Conservation (phyloP, 2,797 vertebrate genomes). For the Clarias platycephalus region DNA sequence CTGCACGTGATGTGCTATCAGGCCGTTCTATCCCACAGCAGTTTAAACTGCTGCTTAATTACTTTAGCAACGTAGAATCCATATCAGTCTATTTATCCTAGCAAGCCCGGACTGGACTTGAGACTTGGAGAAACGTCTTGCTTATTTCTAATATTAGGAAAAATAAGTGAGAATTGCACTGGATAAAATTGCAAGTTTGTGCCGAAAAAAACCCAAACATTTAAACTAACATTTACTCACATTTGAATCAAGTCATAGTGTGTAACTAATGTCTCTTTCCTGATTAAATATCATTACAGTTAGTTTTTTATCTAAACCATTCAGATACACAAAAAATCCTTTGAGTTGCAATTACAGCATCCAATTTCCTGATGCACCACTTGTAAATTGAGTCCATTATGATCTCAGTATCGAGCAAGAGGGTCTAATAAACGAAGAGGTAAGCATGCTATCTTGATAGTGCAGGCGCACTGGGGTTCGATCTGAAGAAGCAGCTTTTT, state of each 20-base stretch:
- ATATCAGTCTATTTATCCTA: constrained; percentile 25
- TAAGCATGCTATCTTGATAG: constrained; percentile 33
- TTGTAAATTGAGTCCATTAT: constrained; percentile 28
- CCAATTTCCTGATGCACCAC: constrained; percentile 1
- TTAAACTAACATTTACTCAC: background rate
- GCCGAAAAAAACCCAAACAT: background rate
- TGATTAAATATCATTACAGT: background rate
- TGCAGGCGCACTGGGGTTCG: constrained; percentile 34
- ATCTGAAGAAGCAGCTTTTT: constrained; percentile 36
- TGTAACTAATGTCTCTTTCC: background rate
- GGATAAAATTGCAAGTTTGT: background rate
- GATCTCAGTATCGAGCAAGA: constrained; percentile 1
- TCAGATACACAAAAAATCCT: background rate
- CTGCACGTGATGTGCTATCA: constrained; percentile 12
- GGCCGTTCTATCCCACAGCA: constrained; percentile 11
- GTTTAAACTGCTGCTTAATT: constrained; percentile 41
- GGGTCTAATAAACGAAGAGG: background rate
- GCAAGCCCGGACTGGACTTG: constrained; percentile 34
- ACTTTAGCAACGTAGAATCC: constrained; percentile 15
- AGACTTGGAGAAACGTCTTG: constrained; percentile 6
- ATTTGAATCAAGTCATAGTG: background rate
- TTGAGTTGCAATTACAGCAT: constrained; percentile 1
- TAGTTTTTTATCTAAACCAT: background rate
- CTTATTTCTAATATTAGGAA: constrained; percentile 34
- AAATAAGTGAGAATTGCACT: constrained; percentile 16